Evolutionary conservation across 2,797 vertebrate genomes (phyloP), one percentile per base, ranked within the genome.

Genomic region (Podargus strigoides): DNA sequence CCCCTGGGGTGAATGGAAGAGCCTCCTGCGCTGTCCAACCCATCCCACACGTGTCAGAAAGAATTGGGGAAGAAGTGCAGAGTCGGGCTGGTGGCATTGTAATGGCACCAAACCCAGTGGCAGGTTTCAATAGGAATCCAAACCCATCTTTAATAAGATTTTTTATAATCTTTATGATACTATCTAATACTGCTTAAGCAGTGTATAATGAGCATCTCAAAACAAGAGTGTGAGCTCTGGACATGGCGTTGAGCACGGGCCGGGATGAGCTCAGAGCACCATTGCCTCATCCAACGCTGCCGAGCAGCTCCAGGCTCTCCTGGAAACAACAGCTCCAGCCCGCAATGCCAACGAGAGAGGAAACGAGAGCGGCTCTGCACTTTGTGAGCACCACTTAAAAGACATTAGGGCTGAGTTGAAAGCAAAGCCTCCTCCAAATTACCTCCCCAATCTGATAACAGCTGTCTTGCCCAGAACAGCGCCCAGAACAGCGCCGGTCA

Each of bases 401-500:
- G 80, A 73, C 70, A 85, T 84, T 59, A 95, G 24, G 77, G 78
- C 50, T 21, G 42, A 83, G n/a, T 1, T 74, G 88, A 86, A 91
- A 93, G 77, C 83, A 69, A 90, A 85, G 44, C 42, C 39, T 87
- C 37, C 52, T 78, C 47, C 56, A 67, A 22, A 92, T 88, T 66
- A 78, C 50, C 22, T 46, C 62, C 41, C 30, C 53, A 15, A 24
- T 42, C 63, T 86, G 49, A 24, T 37, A 68, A 80, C 21, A 50
- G 39, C 37, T 3, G 4, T 75, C 41, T 70, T 75, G 30, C 49
- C 52, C 0, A 1, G 55, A 68, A 59, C 4, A 4, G 49, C 0
- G 30, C 49, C 52, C 0, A 1, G 55, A 68, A 59, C 4, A 4
- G 49, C 0, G 0, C 64, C 50, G 83, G 56, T 41, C 1, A 3